phyloP scores from a whole-genome alignment of 2,113 vertebrate genomes.

The Pampusana beccarii region DNA sequence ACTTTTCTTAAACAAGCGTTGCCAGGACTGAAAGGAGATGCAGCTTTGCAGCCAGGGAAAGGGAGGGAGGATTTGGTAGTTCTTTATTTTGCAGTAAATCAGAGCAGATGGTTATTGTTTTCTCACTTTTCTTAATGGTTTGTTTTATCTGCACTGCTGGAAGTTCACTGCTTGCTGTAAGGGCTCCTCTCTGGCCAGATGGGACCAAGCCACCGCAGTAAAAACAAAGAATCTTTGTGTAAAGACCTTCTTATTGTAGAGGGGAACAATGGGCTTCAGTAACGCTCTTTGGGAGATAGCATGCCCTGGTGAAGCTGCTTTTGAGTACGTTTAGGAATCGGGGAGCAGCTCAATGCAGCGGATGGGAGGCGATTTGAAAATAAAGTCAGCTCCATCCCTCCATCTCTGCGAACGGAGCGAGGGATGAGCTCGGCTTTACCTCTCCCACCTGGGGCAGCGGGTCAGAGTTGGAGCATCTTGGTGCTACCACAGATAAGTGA shows the following conservation, averaged over 20 bases:
- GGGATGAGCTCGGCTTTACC: background rate
- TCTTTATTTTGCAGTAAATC: constrained; percentile 41
- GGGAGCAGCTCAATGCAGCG: background rate
- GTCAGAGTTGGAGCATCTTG: background rate
- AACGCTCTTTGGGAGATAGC: background rate
- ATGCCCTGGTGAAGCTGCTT: background rate
- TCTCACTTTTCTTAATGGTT: constrained; percentile 43
- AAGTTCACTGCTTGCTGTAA: background rate
- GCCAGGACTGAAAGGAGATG: background rate
- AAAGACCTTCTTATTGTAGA: constrained; percentile 27
- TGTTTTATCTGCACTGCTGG: constrained; percentile 52
- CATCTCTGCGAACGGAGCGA: accelerated
- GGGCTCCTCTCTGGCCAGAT: constrained; percentile 38
- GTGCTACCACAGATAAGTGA: background rate
- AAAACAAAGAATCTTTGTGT: constrained; percentile 13
- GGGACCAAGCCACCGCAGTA: constrained; percentile 34
- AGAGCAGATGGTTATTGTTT: constrained; percentile 59
- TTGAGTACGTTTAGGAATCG: background rate
- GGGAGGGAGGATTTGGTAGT: background rate
- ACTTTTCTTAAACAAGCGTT: accelerated
- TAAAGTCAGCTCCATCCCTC: background rate
- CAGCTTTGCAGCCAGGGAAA: background rate
- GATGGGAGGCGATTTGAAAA: background rate
- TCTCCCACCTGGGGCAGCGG: accelerated
- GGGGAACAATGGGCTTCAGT: constrained; percentile 31